Evolutionary conservation across 1,140 invertebrate species (phyloP).

Genomic region (Camponotus floridanus): DNA sequence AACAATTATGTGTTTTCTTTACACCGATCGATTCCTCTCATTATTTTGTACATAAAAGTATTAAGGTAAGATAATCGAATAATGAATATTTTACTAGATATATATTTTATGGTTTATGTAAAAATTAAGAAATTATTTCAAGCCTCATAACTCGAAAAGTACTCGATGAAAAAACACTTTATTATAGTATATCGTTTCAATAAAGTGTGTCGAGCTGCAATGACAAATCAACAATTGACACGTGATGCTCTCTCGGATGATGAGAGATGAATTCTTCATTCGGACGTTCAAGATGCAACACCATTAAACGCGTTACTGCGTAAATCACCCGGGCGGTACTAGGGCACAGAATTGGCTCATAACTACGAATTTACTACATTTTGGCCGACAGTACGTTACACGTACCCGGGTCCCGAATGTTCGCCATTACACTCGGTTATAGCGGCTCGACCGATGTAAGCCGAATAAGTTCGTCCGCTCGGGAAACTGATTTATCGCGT

Average conservation of each 20-base stretch:
- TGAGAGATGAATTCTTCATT: conserved; percentile 19
- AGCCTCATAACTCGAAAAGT: too few relatives aligned
- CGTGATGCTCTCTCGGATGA: background rate
- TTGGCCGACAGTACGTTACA: conserved; percentile 30
- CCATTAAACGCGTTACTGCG: conserved; percentile 30
- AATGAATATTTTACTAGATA: too few relatives aligned
- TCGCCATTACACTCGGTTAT: conserved; percentile 53
- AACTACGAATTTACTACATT: conserved; percentile 54
- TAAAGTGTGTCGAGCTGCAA: background rate
- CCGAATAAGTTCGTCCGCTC: conserved; percentile 58
- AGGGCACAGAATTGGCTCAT: conserved; percentile 33
- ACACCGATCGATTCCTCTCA: too few relatives aligned
- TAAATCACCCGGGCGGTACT: conserved; percentile 30
- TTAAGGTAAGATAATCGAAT: too few relatives aligned
- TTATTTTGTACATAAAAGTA: too few relatives aligned
- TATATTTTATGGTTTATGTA: too few relatives aligned
- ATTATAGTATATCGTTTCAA: too few relatives aligned
- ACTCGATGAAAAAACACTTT: too few relatives aligned
- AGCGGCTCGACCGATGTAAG: conserved; percentile 49
- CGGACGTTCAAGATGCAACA: conserved; percentile 1
- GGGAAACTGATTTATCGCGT: conserved; percentile 60
- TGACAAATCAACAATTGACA: background rate
- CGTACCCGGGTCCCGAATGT: conserved; percentile 31
- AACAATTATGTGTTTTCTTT: too few relatives aligned
- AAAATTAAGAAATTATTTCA: too few relatives aligned